Percentiles rank a stretch among this genome's conserved stretches.
Evolutionary conservation across 30 jellyfish, hydroid and myxozoan genomes (phyloP).

Genomic region (Catostylus mosaicus): DNA sequence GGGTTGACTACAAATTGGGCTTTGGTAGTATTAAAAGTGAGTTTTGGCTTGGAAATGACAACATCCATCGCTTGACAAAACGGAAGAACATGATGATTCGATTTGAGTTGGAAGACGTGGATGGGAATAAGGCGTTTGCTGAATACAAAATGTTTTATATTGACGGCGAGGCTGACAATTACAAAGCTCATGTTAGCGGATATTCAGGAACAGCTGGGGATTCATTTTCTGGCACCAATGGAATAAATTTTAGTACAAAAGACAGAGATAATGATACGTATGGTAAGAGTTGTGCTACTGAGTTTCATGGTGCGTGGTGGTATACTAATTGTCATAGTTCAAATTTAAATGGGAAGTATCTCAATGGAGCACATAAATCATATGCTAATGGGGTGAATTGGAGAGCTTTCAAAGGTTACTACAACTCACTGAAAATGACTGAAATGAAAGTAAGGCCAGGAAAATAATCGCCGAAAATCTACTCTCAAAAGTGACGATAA

Average conservation of each 20-base stretch:
- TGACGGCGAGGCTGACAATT: too few species aligned
- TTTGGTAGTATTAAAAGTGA: too few species aligned
- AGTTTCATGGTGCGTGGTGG: slow-evolving; percentile 43
- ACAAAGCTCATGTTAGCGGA: neutral
- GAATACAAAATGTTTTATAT: too few species aligned
- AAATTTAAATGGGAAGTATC: slow-evolving; percentile 27
- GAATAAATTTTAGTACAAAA: slow-evolving; percentile 11
- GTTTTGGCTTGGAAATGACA: too few species aligned
- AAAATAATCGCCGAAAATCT: too few species aligned
- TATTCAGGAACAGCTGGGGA: slow-evolving; percentile 50
- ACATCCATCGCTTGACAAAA: too few species aligned
- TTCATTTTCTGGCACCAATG: slow-evolving; percentile 1
- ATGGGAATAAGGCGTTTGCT: slow-evolving; percentile 5
- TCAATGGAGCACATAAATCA: slow-evolving; percentile 29
- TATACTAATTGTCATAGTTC: slow-evolving; percentile 18
- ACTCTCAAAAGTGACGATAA: too few species aligned
- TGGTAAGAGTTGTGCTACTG: slow-evolving; percentile 9
- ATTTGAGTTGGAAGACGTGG: slow-evolving; percentile 31
- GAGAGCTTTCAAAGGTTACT: slow-evolving; percentile 11
- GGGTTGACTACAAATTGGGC: too few species aligned
- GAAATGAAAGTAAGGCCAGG: slow-evolving; percentile 29
- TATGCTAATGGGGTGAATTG: too few species aligned
- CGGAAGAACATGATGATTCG: too few species aligned
- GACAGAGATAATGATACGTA: slow-evolving; percentile 26
- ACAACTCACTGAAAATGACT: slow-evolving; percentile 17